Evolutionary conservation across 2,797 vertebrate genomes (phyloP).

Genomic region (Phataginus tetradactyla): DNA sequence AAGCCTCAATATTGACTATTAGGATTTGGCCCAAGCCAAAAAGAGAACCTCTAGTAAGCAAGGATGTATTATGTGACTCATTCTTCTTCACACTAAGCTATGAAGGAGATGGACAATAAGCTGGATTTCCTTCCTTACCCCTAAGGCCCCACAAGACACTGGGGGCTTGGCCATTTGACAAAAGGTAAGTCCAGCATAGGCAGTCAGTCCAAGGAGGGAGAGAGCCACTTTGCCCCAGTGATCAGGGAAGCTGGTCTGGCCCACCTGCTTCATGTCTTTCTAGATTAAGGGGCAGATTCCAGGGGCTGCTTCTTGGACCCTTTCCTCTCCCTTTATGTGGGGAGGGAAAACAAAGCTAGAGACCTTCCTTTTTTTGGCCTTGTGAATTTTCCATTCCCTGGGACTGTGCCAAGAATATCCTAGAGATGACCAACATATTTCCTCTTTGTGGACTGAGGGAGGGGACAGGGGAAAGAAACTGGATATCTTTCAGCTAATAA

Average conservation of each 20-base stretch:
- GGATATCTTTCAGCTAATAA: neutral
- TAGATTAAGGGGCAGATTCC: neutral
- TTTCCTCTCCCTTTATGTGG: neutral
- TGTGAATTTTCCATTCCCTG: neutral
- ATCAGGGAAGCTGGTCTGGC: fast-evolving
- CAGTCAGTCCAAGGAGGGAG: neutral
- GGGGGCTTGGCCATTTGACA: neutral
- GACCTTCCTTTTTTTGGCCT: neutral
- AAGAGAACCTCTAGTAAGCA: neutral
- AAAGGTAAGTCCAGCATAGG: neutral
- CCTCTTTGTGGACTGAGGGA: neutral
- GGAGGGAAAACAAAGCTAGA: neutral
- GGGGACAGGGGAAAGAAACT: neutral
- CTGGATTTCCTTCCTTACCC: neutral
- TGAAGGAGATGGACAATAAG: neutral
- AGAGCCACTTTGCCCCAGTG: no score
- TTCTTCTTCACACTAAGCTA: neutral
- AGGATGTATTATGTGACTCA: neutral
- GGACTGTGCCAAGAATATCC: neutral
- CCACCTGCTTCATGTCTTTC: neutral
- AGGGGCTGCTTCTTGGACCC: neutral
- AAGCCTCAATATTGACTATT: neutral
- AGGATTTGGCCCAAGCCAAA: neutral
- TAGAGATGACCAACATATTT: neutral
- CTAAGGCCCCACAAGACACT: neutral